These are phyloP conservation scores for Pteria penguin DNA, from an alignment of 2,888 invertebrate species.

Conservation along the genomic window DNA sequence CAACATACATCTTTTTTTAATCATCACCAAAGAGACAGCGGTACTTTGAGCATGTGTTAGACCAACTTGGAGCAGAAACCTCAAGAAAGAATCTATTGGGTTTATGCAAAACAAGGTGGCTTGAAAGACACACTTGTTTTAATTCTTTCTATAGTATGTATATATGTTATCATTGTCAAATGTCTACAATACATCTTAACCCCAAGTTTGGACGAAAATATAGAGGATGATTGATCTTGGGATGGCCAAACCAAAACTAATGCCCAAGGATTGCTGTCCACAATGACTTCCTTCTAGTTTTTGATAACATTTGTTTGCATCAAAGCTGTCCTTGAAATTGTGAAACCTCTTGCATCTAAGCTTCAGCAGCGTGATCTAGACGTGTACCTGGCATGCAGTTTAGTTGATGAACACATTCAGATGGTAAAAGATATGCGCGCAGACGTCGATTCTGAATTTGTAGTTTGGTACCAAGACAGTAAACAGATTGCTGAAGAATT, in stretches of 20 bases:
- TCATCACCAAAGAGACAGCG: no score
- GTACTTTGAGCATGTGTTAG: no score
- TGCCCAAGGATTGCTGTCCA: constrained; percentile 2
- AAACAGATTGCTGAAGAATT: constrained; percentile 1
- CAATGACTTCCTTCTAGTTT: neutral
- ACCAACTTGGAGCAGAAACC: neutral
- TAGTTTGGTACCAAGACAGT: neutral
- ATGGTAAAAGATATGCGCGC: neutral
- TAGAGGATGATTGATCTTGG: neutral
- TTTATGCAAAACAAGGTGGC: constrained; percentile 10
- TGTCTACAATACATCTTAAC: neutral
- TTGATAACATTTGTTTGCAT: neutral
- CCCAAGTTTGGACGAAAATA: neutral
- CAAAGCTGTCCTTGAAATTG: neutral
- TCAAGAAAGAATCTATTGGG: constrained; percentile 8
- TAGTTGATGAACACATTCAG: neutral
- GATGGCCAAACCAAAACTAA: neutral
- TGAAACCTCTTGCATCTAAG: neutral
- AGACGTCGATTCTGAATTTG: neutral
- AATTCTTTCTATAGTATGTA: constrained; percentile 3
- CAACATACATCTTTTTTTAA: no score
- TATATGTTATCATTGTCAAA: neutral
- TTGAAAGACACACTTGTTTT: constrained; percentile 16
- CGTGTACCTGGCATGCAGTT: neutral
- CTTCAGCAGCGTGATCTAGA: neutral